These are phyloP conservation scores for Microctonus aethiopoides DNA, from an alignment of 2,888 invertebrate genomes.

Conservation along the genomic window DNA sequence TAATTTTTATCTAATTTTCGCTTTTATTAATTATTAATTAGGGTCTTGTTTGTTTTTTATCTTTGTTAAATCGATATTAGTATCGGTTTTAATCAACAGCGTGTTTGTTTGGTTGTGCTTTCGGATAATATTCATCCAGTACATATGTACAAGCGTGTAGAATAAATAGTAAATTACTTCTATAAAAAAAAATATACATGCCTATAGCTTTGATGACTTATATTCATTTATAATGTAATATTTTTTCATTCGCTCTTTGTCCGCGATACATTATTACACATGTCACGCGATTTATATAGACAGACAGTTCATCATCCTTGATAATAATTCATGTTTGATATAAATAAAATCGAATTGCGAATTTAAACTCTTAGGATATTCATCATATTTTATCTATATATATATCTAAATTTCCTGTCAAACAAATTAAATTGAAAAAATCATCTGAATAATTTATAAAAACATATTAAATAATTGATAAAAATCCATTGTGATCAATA, in stretches of 20 bases:
- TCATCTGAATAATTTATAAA: too few relatives aligned
- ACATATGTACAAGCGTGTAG: too few relatives aligned
- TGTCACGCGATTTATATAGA: slow-evolving; percentile 15
- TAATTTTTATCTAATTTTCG: too few relatives aligned
- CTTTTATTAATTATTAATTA: too few relatives aligned
- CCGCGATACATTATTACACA: background rate
- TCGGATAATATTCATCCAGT: background rate
- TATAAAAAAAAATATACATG: too few relatives aligned
- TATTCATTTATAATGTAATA: background rate
- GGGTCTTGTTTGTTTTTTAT: background rate
- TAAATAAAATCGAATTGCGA: background rate
- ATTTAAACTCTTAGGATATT: background rate
- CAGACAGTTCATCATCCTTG: background rate
- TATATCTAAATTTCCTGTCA: too few relatives aligned
- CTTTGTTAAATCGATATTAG: background rate
- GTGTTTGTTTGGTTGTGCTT: background rate
- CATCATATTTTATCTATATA: background rate
- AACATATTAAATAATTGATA: too few relatives aligned
- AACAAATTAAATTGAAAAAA: too few relatives aligned
- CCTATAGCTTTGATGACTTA: background rate
- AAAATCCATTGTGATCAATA: too few relatives aligned
- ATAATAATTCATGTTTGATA: too few relatives aligned
- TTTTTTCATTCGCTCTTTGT: background rate
- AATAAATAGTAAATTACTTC: too few relatives aligned
- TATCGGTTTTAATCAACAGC: background rate